Base-by-base conservation (phyloP, 2,888 invertebrate species). In the Cerastis leucographa region DNA sequence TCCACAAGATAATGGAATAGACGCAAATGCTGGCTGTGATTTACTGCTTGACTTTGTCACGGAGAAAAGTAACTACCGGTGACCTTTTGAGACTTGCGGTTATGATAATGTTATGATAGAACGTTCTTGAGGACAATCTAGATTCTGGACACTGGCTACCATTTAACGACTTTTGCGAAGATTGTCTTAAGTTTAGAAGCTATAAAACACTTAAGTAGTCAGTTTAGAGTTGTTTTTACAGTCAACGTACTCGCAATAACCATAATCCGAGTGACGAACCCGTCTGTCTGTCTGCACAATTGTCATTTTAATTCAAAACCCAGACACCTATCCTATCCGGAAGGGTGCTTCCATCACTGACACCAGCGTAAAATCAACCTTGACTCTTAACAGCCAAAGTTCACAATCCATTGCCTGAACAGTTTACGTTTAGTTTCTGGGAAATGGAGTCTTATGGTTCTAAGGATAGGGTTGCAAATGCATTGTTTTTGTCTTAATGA, bases 241-340 rank as follows among this genome's bases (percentile, higher is more conserved):
- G 51, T 35, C 69, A 72, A 71, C 71, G 67, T 71, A 73, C 76
- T 74, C 69, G 76, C 65, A 66, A 76, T 76, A 75, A 75, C 68
- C 66, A 83, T 80, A 78, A 79, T 75, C 64, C 29, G 74, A 76
- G 71, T 80, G 76, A 78, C 78, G 75, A 81, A 81, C 74, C 69
- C 65, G 74, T 73, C 73, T 71, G 83, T 68, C 73, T 74, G 77
- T 69, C 83, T 71, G 76, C 71, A 67, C 81, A 87, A 85, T 86
- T 87, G 87, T 88, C 83, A 81, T 89, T 91, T 91, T 93, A 92
- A 93, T 93, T 93, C 89, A 90, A 91, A 91, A 90, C 89, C 91
- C 93, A 94, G 93, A 92, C 92, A 89, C 91, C 88, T 89, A 91
- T 92, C 89, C 54, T 86, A 85, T 82, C 82, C 84, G 91, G 88